These are phyloP conservation scores for Diachasmimorpha longicaudata DNA, from an alignment of 1,140 invertebrate genomes.

Conservation along the genomic window DNA sequence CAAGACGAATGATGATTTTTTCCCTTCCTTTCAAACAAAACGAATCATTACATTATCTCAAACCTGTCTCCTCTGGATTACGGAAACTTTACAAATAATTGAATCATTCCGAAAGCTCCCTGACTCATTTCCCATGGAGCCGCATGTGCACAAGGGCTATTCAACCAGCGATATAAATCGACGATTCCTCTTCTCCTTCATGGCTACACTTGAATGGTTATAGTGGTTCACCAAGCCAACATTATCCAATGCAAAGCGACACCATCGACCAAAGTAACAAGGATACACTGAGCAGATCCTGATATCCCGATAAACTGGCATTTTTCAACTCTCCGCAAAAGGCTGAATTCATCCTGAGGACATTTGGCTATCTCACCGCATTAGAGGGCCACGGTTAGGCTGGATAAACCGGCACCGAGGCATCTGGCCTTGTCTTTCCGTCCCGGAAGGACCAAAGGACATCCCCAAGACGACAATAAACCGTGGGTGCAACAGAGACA, in stretches of 20 bases:
- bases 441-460: background rate
- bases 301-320: background rate
- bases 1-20: too few relatives aligned
- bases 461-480: background rate
- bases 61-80: too few relatives aligned
- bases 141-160: conserved; percentile 10
- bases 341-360: background rate
- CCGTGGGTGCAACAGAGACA: background rate
- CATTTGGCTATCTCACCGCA: background rate
- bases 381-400: background rate
- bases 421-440: background rate
- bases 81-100: too few relatives aligned
- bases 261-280: conserved; percentile 14
- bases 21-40: too few relatives aligned
- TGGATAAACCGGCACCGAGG: background rate
- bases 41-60: too few relatives aligned
- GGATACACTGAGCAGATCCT: conserved; percentile 12
- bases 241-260: background rate
- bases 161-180: conserved; percentile 36
- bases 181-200: conserved; percentile 36
- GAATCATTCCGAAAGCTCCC: background rate
- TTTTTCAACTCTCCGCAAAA: background rate
- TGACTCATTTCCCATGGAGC: conserved; percentile 10
- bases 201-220: too few relatives aligned
- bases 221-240: too few relatives aligned